These are phyloP conservation scores for Epinephelus lanceolatus DNA, from an alignment of 2,113 vertebrate genomes.

Conservation along the genomic window DNA sequence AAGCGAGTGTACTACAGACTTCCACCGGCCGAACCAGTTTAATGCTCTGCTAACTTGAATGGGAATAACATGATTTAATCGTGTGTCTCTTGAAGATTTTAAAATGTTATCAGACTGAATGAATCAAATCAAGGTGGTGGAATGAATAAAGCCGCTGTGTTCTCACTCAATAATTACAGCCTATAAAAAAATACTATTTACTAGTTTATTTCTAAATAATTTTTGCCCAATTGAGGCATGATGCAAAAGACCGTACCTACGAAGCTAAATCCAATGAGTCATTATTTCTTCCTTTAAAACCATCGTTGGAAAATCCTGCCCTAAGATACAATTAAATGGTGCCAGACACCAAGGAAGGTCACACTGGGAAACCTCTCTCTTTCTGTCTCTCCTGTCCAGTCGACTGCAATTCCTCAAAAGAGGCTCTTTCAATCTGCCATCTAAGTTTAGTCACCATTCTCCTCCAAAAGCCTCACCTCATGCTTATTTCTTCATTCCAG, in stretches of 20 bases:
- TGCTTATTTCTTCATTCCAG: conserved; percentile 57
- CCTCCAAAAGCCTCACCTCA: conserved; percentile 35
- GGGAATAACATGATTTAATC: no score
- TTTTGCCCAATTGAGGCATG: conserved; percentile 25
- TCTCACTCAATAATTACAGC: conserved; percentile 10
- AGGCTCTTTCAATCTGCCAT: conserved; percentile 46
- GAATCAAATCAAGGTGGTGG: no score
- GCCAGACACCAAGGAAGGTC: conserved; percentile 76
- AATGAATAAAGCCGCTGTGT: neutral
- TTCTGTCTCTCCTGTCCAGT: conserved; percentile 31
- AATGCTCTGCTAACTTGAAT: no score
- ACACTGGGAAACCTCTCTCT: conserved; percentile 53
- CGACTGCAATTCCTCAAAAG: conserved; percentile 23
- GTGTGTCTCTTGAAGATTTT: no score
- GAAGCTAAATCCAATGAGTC: conserved; percentile 61
- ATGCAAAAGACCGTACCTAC: conserved; percentile 35
- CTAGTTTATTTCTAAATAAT: conserved; percentile 53
- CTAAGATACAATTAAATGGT: conserved; percentile 78
- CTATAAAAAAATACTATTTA: conserved; percentile 54
- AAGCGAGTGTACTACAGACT: no score
- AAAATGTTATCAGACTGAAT: no score
- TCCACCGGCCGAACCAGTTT: no score
- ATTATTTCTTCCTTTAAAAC: conserved; percentile 75
- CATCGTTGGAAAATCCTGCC: conserved; percentile 74
- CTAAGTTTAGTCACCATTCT: conserved; percentile 43